Conservation (phyloP, 2,888 invertebrate genomes). For the Amblyjoppa fuscipennis region DNA sequence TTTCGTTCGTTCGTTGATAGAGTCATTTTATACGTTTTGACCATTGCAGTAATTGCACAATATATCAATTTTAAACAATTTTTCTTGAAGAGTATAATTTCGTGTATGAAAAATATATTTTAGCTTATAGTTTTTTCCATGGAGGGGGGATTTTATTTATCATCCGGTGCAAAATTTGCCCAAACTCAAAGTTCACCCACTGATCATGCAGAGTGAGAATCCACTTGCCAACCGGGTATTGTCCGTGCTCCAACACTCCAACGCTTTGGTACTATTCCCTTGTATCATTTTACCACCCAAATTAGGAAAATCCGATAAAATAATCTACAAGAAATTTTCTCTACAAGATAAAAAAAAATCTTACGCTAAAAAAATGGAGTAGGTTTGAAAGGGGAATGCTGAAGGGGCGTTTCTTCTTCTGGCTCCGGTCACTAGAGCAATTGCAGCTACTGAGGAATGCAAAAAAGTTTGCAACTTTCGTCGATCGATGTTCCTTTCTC, state of each 20-base stretch:
- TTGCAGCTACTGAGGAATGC: no score
- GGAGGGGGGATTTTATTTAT: no score
- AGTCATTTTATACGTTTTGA: no score
- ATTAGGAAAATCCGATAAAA: not conserved
- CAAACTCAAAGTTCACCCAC: not conserved
- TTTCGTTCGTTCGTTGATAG: no score
- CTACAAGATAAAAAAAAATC: not conserved
- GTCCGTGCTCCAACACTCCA: not conserved
- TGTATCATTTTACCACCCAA: not conserved
- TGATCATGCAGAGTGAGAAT: not conserved
- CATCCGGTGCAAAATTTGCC: not conserved
- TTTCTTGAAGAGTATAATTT: no score
- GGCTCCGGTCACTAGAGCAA: not conserved
- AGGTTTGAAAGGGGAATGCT: no score
- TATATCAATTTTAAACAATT: no score
- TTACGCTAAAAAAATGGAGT: not conserved
- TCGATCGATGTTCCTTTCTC: constrained; percentile 26
- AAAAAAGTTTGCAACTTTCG: not conserved
- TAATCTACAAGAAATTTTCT: not conserved
- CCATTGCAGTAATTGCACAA: no score
- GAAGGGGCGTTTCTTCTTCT: no score
- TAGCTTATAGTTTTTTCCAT: no score
- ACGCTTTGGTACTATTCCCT: not conserved
- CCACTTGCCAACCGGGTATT: not conserved
- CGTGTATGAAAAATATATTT: no score